A percentile compares a stretch with the other conserved stretches of the same genome.
These are phyloP conservation scores for Scaptodrosophila latifasciaeformis DNA, from an alignment of 2,888 invertebrate genomes.

Conservation along the genomic window DNA sequence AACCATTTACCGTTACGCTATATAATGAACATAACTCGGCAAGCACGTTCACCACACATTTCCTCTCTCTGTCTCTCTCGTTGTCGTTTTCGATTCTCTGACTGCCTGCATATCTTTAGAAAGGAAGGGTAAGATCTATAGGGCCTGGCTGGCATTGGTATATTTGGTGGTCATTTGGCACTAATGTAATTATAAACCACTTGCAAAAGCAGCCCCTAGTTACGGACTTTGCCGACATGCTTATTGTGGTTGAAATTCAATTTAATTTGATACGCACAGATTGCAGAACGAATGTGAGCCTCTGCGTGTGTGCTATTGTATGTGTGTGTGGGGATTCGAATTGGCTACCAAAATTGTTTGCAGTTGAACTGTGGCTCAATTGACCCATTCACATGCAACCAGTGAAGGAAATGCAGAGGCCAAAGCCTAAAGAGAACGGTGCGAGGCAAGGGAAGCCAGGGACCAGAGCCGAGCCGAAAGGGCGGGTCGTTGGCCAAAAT, in stretches of 20 bases:
- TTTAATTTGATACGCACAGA: constrained; percentile 59
- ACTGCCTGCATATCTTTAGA: too few relatives aligned
- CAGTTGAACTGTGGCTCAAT: constrained; percentile 61
- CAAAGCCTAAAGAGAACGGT: constrained; percentile 2
- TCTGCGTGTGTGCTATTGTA: too few relatives aligned
- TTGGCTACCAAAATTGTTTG: constrained; percentile 50
- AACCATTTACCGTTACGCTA: too few relatives aligned
- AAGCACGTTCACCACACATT: too few relatives aligned
- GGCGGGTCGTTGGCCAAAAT: constrained; percentile 15
- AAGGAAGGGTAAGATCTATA: too few relatives aligned
- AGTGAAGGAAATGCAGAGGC: not conserved
- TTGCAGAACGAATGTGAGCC: constrained; percentile 21
- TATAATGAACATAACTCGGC: too few relatives aligned
- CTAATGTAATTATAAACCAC: constrained; percentile 59
- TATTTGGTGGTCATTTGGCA: constrained; percentile 35
- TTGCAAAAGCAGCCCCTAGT: constrained; percentile 27
- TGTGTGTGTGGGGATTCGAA: too few relatives aligned
- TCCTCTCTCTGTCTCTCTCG: too few relatives aligned
- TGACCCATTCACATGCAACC: constrained; percentile 31
- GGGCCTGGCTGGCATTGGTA: too few relatives aligned
- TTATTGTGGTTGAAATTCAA: constrained; percentile 58
- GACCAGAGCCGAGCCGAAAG: not conserved
- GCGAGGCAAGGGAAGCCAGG: not conserved
- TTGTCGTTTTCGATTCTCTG: too few relatives aligned
- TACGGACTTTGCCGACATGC: constrained; percentile 19